Evolutionary conservation across 2,113 vertebrate species (phyloP), one percentile per base, ranked within the genome.

Genomic region (Oenanthe melanoleuca): DNA sequence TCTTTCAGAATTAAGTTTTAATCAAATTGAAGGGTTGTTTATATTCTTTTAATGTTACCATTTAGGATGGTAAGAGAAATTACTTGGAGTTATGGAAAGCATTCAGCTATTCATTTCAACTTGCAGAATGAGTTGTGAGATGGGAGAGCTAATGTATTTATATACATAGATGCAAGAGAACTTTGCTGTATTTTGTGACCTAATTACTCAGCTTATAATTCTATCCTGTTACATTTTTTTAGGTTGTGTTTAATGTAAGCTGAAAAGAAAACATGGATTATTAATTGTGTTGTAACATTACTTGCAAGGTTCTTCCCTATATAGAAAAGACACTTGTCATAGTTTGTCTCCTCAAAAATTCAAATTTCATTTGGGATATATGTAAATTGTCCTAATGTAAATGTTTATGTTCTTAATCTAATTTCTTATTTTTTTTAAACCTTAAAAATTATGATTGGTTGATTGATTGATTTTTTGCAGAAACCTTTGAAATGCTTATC

Each of bases 401-500:
- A 20, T 65, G 12, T 28, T 82, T 53, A 70, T 47, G 2, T 47
- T 71, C 49, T 78, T 61, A 37, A 8, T 55, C 24, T 47, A 37
- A 49, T 77, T 79, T 73, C 5, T 28, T 38, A 13, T 11, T 33
- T 61, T 61, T 89, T 60, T 29, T 12, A 71, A 73, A 25, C 7
- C 8, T 71, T 77, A 66, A 88, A 93, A 72, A 60, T 67, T 40
- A 59, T 28, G 9, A 67, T 23, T 55, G 40, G 9, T 75, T 37
- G 16, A 50, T 44, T 82, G 29, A 33, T 34, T 82, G 23, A 38
- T 69, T 74, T 37, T 37, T 98, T 97, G 38, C 97, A 99, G 99
- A 99, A 88, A 97, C 97, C 24, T 98, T 99, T 71, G 98, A 99
- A 96, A 97, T 63, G 10, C 96, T 99, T 90, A 97, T 98, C 95